A percentile compares a stretch with the other conserved stretches of the same genome.
Evolutionary conservation across 2,113 vertebrate genomes (phyloP).

Genomic region (Clinocottus analis): DNA sequence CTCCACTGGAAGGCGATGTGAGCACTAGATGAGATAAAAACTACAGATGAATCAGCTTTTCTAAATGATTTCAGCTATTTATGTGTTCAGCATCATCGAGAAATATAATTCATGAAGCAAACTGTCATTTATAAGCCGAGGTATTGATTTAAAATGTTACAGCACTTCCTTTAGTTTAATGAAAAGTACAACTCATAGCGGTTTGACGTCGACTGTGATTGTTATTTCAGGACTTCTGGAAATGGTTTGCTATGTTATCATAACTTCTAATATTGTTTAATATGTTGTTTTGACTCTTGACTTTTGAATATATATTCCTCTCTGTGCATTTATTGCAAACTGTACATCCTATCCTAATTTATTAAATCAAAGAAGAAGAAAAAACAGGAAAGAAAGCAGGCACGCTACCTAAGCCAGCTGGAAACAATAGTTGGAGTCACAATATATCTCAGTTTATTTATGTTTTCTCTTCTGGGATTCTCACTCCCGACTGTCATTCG

Average conservation of each 20-base stretch:
- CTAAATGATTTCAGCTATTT: neutral
- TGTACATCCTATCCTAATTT: neutral
- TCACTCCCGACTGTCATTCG: too few relatives aligned
- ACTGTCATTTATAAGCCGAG: neutral
- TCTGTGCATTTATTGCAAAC: neutral
- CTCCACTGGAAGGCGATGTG: neutral
- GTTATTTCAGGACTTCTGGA: neutral
- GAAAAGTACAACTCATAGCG: neutral
- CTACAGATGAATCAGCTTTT: neutral
- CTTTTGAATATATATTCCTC: neutral
- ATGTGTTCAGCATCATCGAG: neutral
- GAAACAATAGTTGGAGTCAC: neutral
- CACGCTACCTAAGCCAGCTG: neutral
- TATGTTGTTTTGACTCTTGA: neutral
- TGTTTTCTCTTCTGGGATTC: neutral
- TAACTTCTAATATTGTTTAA: neutral
- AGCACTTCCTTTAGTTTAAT: neutral
- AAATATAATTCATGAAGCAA: neutral
- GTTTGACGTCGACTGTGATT: neutral
- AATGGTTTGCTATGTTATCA: neutral
- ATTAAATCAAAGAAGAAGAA: neutral
- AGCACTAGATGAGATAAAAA: neutral
- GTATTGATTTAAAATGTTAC: neutral
- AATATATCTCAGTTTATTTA: neutral
- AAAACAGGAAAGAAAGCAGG: neutral